phyloP scores from a whole-genome alignment of 2,888 invertebrate species.

The Lapara coniferarum region DNA sequence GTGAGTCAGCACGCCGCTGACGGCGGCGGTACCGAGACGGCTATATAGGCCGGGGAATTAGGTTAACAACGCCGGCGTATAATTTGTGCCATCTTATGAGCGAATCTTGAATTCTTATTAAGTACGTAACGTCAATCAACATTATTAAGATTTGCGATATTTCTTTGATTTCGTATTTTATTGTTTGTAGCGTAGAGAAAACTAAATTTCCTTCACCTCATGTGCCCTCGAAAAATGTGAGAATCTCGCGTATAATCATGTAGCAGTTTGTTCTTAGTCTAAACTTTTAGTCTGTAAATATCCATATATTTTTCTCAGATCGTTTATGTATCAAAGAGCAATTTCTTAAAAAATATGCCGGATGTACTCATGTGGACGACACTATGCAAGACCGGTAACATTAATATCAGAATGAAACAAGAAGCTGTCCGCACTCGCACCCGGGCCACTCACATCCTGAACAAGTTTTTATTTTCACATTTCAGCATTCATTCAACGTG shows the following conservation, averaged over 20 bases:
- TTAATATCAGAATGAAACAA: conserved; percentile 47
- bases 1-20: conserved; percentile 8
- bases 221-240: too few relatives aligned
- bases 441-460: conserved; percentile 38
- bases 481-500: conserved; percentile 29
- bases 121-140: neutral
- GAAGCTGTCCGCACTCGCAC: conserved; percentile 41
- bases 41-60: conserved; percentile 2
- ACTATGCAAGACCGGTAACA: conserved; percentile 40
- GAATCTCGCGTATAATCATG: too few relatives aligned
- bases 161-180: neutral
- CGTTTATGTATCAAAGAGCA: neutral
- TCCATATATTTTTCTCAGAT: neutral
- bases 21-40: neutral
- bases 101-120: neutral
- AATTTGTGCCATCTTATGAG: neutral
- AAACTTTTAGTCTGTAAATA: neutral
- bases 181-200: neutral
- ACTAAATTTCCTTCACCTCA: too few relatives aligned
- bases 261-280: too few relatives aligned
- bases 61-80: conserved; percentile 5
- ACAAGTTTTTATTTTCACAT: conserved; percentile 51
- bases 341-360: conserved; percentile 1
- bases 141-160: neutral
- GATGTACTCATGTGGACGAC: conserved; percentile 32